Evolutionary conservation across 2,797 vertebrate genomes (phyloP).

Genomic region (Falco concolor): DNA sequence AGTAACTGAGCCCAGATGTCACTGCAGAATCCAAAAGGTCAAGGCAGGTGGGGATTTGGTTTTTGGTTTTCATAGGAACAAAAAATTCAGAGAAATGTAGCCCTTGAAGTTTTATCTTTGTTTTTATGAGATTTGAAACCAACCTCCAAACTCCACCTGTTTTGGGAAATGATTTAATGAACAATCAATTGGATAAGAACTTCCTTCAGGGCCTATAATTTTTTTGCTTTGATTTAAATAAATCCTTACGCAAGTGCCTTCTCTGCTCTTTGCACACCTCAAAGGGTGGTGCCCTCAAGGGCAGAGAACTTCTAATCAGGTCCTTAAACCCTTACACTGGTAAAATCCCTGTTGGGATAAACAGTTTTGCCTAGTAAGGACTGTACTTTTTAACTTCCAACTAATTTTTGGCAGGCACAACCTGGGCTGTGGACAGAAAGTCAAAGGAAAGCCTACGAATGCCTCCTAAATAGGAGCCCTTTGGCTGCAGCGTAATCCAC

Average conservation of each 20-base stretch:
- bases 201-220: background rate
- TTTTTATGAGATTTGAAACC: background rate
- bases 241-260: background rate
- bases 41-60: background rate
- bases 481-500: background rate
- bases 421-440: background rate
- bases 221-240: background rate
- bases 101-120: background rate
- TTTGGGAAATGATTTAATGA: background rate
- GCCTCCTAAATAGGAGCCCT: background rate
- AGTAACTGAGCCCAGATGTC: background rate
- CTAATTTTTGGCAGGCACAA: background rate
- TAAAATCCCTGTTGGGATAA: background rate
- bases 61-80: background rate
- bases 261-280: background rate
- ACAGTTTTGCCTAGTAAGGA: background rate
- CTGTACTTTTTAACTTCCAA: background rate
- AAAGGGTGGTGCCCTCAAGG: background rate
- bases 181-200: background rate
- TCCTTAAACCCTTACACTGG: background rate
- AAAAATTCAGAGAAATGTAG: background rate
- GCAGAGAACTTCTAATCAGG: background rate
- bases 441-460: background rate
- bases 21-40: conserved; percentile 18
- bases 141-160: background rate